Conservation (phyloP, 2,888 invertebrate genomes). For the Eucriotettix oculatus region DNA sequence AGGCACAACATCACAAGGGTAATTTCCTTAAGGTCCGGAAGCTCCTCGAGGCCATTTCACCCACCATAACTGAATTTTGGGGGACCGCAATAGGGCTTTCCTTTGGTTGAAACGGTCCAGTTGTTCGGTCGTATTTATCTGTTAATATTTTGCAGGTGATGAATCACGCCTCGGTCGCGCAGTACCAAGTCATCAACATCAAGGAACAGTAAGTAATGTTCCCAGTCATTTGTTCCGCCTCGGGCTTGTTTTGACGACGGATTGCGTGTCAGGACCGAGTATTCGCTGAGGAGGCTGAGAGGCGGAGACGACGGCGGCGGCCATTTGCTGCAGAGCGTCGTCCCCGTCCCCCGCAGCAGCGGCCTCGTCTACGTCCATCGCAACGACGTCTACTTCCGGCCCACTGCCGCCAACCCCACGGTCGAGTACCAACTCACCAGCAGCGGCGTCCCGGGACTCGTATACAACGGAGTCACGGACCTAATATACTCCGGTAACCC, state of each 20-base stretch:
- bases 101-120: no score
- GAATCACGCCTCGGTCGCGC: background rate
- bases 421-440: constrained; percentile 32
- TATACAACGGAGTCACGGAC: constrained; percentile 78
- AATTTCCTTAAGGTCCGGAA: no score
- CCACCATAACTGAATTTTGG: no score
- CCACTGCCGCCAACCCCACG: constrained; percentile 30
- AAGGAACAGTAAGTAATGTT: constrained; percentile 28
- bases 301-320: constrained; percentile 25
- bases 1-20: background rate
- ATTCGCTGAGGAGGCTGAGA: constrained; percentile 25
- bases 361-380: constrained; percentile 50
- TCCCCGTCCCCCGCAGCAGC: constrained; percentile 61
- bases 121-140: no score
- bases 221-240: no score
- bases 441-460: constrained; percentile 38
- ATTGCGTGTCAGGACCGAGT: background rate
- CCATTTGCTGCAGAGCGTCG: constrained; percentile 44
- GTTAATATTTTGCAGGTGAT: background rate
- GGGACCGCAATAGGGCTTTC: no score
- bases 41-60: no score
- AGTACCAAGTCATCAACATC: constrained; percentile 36
- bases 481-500: constrained; percentile 82
- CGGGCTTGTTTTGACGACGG: no score
- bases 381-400: constrained; percentile 62